These are phyloP conservation scores for Gastrophryne carolinensis DNA, from an alignment of 2,797 vertebrate species.

Conservation along the genomic window DNA sequence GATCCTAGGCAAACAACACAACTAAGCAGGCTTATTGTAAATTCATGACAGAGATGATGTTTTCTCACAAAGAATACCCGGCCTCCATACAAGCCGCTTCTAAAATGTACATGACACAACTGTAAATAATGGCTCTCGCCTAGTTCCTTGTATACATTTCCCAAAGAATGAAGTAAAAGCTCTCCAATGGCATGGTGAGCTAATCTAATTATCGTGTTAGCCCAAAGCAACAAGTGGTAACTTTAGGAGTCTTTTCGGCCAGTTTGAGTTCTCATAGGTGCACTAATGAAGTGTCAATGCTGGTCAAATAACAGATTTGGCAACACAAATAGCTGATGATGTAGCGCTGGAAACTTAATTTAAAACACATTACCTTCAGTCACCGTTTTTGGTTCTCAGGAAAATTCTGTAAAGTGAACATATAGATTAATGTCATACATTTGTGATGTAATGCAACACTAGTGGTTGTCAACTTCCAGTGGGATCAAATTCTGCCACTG, in stretches of 20 bases:
- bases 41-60: constrained; percentile 10
- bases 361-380: background rate
- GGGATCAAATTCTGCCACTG: too few species aligned
- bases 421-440: too few species aligned
- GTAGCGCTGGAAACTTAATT: background rate
- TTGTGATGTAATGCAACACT: too few species aligned
- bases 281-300: background rate
- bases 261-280: background rate
- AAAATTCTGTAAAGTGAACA: background rate
- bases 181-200: background rate
- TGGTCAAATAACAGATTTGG: background rate
- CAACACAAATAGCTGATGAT: background rate
- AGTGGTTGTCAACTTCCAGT: too few species aligned
- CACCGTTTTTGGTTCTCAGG: background rate
- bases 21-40: constrained; percentile 13
- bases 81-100: constrained; percentile 9
- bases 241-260: background rate
- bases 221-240: background rate
- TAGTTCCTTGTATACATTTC: background rate
- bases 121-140: constrained; percentile 35
- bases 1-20: constrained; percentile 13
- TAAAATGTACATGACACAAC: constrained; percentile 39
- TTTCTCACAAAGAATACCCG: constrained; percentile 13
- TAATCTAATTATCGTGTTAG: constrained; percentile 5
- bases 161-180: constrained; percentile 27